Conservation (phyloP, 1,140 invertebrate genomes). For the Cherax quadricarinatus region DNA sequence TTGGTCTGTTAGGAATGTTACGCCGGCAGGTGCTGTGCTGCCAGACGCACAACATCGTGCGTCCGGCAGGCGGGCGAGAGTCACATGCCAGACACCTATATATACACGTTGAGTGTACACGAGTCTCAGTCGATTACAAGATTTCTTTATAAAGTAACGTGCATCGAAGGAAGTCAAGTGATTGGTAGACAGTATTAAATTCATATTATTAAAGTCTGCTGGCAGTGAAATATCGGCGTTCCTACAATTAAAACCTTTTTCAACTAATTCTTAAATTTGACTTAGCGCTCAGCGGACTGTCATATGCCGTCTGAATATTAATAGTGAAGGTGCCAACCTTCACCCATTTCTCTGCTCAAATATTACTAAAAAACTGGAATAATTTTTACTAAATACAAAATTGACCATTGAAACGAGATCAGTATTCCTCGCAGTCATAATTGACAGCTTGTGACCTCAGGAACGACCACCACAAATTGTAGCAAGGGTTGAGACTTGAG, state of each 20-base stretch:
- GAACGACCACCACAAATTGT: neutral
- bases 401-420: neutral
- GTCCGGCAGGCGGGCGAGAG: slow-evolving; percentile 38
- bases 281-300: neutral
- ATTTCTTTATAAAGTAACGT: neutral
- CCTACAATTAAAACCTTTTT: neutral
- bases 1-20: slow-evolving; percentile 38
- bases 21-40: neutral
- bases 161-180: neutral
- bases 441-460: neutral
- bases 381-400: neutral
- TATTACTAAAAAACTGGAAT: neutral
- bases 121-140: slow-evolving; percentile 47
- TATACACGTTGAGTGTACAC: slow-evolving; percentile 23
- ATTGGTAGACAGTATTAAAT: neutral
- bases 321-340: neutral
- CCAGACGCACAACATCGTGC: slow-evolving; percentile 20
- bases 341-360: neutral
- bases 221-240: neutral
- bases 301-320: neutral
- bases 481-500: neutral
- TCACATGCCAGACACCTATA: slow-evolving; percentile 62
- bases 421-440: neutral
- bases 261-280: neutral
- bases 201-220: neutral